A percentile compares a stretch with the other conserved stretches of the same genome.
Evolutionary conservation across 2,888 invertebrate species (phyloP).

Genomic region (Serrognathus titanus): DNA sequence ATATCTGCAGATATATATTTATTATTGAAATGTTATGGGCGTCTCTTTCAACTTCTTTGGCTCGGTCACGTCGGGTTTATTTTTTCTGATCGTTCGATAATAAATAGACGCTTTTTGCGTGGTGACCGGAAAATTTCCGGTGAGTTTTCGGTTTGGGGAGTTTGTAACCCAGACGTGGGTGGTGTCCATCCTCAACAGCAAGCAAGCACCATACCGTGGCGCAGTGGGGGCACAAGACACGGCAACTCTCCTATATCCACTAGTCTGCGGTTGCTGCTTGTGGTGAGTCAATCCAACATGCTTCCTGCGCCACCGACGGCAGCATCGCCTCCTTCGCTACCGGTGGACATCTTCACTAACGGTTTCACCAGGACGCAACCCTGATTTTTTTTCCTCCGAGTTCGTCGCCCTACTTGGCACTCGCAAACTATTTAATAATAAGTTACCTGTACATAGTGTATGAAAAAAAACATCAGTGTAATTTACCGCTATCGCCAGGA

Average conservation of each 20-base stretch:
- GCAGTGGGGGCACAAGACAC: slow-evolving; percentile 3
- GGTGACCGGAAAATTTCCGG: no score
- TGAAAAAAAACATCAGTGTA: no score
- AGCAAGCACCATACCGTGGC: no score
- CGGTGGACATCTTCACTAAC: slow-evolving; percentile 1
- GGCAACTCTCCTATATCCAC: background rate
- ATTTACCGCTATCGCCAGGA: no score
- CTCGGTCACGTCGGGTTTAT: no score
- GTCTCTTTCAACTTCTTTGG: no score
- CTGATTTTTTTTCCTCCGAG: background rate
- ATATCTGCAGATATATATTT: no score
- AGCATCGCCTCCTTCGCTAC: background rate
- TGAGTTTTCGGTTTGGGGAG: no score
- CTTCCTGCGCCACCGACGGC: slow-evolving; percentile 1
- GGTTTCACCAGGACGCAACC: slow-evolving; percentile 1
- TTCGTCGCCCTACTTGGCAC: no score
- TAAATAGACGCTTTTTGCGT: no score
- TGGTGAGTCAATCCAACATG: slow-evolving; percentile 1
- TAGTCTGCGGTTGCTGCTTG: slow-evolving; percentile 2
- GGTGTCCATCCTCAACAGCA: background rate
- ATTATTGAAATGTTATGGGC: no score
- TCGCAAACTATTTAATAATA: background rate
- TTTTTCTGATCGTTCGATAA: no score
- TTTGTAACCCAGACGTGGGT: background rate
- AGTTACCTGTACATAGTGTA: slow-evolving; percentile 2